Evolutionary conservation across 1,140 invertebrate species (phyloP), one percentile per base, ranked within the genome.

Genomic region (Medauroidea extradentata): DNA sequence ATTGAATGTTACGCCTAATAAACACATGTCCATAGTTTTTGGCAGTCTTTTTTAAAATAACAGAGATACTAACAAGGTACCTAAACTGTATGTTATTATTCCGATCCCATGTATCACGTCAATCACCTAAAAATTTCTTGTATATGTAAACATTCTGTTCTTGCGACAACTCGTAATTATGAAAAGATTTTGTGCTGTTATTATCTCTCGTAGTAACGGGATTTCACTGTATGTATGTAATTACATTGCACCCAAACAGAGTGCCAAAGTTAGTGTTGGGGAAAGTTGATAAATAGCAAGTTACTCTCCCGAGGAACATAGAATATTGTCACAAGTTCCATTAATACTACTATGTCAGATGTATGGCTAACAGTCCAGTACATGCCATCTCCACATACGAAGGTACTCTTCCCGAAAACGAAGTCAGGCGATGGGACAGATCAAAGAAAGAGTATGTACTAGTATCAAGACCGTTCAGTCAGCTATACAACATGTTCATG

Each of bases 341-440:
- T 58, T 21, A 61, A 61, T 27, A 51, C 56, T 25, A 25, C 59
- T 21, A 25, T 61, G 34, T 61, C 14, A 16, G 59, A 14, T 61
- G 57, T 51, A 62, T 62, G 55, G 56, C 39, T 39, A 61, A 25
- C 44, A 19, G 24, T 46, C 18, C 44, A 21, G 44, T 46, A 19
- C 44, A 46, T n/a, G 13, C 24, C 18, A 46, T 46, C 24, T 61
- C 49, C 53, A 48, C 24, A 50, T 57, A 21, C 41, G 42, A 39
- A 56, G 55, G 27, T 24, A 16, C 60, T 55, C 1, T 59, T 24
- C 16, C 65, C 62, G 57, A 34, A 65, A 59, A 18, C 51, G 38
- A 48, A 44, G 39, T 25, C 52, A 62, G 29, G 3, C 8, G 9
- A 24, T 25, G 25, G 57, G 14, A 39, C 8, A 50, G 25, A 41